A percentile compares a stretch with the other conserved stretches of the same genome.
Evolutionary conservation across 1,140 invertebrate genomes (phyloP).

Genomic region (Ladona fulva): DNA sequence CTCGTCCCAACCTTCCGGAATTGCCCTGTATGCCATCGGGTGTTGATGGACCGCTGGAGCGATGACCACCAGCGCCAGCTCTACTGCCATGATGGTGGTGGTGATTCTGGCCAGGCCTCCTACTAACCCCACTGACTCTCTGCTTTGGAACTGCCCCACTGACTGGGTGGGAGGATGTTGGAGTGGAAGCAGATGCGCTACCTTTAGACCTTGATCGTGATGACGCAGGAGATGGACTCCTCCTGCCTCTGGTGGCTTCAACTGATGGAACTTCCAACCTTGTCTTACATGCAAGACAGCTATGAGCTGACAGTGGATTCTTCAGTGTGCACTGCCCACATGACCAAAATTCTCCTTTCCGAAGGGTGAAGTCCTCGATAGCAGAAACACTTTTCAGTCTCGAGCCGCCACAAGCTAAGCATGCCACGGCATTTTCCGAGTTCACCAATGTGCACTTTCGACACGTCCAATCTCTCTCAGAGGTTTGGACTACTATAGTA

Average conservation of each 20-base stretch:
- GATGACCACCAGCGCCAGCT: conserved; percentile 16
- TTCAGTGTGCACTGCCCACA: conserved; percentile 72
- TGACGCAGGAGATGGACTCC: conserved; percentile 23
- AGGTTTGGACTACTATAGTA: conserved; percentile 20
- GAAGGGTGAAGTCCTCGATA: conserved; percentile 54
- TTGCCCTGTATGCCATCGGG: not conserved
- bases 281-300: conserved; percentile 73
- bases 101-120: not conserved
- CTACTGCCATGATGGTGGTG: conserved; percentile 19
- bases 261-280: conserved; percentile 28
- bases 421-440: conserved; percentile 52
- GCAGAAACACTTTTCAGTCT: conserved; percentile 56
- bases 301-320: conserved; percentile 58
- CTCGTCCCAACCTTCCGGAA: not conserved
- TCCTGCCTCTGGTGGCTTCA: conserved; percentile 14
- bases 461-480: conserved; percentile 66
- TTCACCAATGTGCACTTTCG: conserved; percentile 81
- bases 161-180: not conserved
- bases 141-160: conserved; percentile 32
- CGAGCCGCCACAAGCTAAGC: conserved; percentile 74
- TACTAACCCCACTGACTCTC: conserved; percentile 15
- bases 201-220: not conserved
- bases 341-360: conserved; percentile 66
- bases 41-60: not conserved
- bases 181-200: not conserved